Evolutionary conservation across 92 coral and sea anemone genomes (phyloP), one percentile per base, ranked within the genome.

Genomic region (Paragorgia papillata): DNA sequence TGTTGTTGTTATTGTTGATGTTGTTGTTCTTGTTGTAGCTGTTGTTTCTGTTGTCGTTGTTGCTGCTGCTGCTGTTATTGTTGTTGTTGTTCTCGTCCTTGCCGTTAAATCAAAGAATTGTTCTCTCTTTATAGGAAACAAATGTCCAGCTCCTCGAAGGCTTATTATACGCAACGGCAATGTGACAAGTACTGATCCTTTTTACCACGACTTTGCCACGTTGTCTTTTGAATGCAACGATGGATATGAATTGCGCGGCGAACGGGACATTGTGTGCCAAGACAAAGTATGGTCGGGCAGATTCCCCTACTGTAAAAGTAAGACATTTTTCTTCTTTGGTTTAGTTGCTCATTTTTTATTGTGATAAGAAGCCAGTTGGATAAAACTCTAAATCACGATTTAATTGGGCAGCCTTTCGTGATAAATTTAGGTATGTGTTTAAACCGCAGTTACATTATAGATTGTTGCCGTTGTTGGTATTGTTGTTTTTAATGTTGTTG

Each of bases 251-350:
- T 39, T 94, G 17, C 43, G n/a, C 9, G 90, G 98, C 0, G 33
- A 70, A 32, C 95, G 82, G 27, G 80, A 90, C 1, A 78, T 80
- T 30, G 88, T 85, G 0, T 92, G 97, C 65, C 24, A 69, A 15
- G 79, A 75, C 40, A 49, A 43, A 18, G 79, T 80, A 5, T 81
- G 87, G 73, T 86, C 87, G 76, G 31, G 64, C 8, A 46, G 50
- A 5, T 32, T 31, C 0, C 97, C 97, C 4, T 79, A 41, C 71
- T 91, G 98, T 81, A 79, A 51, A 74, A 83, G 97, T 92, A 69
- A 79, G 85, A 62, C 34, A 19, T 19, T 24, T 22, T 14, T 25
- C 21, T 14, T 18, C 12, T 31, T 24, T 34, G 24, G 26, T 29
- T 48, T 70, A 40, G 32, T 13, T 49, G 8, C 26, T 14, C 12